Conservation (phyloP, 2,797 vertebrate genomes). For the Epinephelus awoara region DNA sequence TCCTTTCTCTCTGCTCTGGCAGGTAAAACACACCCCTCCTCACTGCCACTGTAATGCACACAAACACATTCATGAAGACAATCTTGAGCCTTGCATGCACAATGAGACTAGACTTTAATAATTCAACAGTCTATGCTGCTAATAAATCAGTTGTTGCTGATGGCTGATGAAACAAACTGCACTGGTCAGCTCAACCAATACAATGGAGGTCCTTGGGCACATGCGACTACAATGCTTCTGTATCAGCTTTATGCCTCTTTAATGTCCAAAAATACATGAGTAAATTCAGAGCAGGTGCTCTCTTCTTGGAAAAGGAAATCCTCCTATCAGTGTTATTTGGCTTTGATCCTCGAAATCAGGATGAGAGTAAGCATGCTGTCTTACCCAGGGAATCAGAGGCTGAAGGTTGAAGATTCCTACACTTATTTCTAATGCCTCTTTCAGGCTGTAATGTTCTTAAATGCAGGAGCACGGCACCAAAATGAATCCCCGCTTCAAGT, state of each 20-base stretch:
- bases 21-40: slow-evolving; percentile 8
- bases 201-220: slow-evolving; percentile 9
- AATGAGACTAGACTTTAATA: slow-evolving; percentile 39
- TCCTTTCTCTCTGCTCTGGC: neutral
- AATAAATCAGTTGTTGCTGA: slow-evolving; percentile 15
- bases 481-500: neutral
- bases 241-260: slow-evolving; percentile 2
- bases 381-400: neutral
- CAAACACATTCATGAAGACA: slow-evolving; percentile 11
- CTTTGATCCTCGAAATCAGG: slow-evolving; percentile 22
- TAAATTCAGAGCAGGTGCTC: slow-evolving; percentile 6
- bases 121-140: slow-evolving; percentile 31
- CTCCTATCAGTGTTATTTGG: slow-evolving; percentile 3
- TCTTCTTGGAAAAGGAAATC: slow-evolving; percentile 15
- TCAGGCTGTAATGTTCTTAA: neutral
- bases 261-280: neutral
- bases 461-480: neutral
- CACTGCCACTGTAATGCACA: neutral
- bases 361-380: neutral
- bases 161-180: slow-evolving; percentile 14
- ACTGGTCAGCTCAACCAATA: neutral
- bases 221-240: neutral
- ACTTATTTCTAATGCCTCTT: slow-evolving; percentile 5
- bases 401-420: neutral
- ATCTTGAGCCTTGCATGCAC: slow-evolving; percentile 5